Conservation (phyloP, 2,797 vertebrate species). For the Austrolebias charrua region DNA sequence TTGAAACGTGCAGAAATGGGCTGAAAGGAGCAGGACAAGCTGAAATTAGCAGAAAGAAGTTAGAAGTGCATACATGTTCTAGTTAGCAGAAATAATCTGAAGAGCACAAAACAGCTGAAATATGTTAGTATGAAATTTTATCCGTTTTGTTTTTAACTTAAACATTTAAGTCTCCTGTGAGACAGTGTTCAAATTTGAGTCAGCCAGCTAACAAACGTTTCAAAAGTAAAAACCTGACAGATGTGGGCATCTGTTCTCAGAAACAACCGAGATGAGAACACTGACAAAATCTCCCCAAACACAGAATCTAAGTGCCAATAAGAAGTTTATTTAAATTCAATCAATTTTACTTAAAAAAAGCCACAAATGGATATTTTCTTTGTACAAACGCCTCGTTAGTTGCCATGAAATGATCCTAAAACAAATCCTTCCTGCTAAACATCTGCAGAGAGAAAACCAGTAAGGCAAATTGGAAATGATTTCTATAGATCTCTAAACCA, state of each 20-base stretch:
- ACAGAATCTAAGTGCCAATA: constrained; percentile 50
- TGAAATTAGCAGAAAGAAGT: no score
- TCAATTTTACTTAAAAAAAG: constrained; percentile 52
- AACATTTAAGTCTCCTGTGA: no score
- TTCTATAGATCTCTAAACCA: constrained; percentile 36
- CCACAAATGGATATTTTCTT: constrained; percentile 45
- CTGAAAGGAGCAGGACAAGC: no score
- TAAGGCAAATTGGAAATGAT: constrained; percentile 68
- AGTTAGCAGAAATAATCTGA: no score
- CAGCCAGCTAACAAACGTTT: no score
- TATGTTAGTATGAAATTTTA: no score
- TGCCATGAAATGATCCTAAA: constrained; percentile 51
- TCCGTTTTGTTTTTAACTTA: no score
- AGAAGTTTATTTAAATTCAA: constrained; percentile 75
- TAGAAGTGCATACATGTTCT: no score
- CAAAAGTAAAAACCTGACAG: no score
- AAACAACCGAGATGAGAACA: constrained; percentile 5
- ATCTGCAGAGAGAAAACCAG: constrained; percentile 50
- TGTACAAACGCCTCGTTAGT: constrained; percentile 47
- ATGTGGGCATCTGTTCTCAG: neutral
- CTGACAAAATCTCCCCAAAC: neutral
- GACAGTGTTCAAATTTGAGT: no score
- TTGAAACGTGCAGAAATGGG: no score
- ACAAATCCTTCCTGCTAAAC: constrained; percentile 49
- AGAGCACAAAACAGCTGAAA: no score